Conservation (phyloP, 2,888 invertebrate species). For the Phania funesta region DNA sequence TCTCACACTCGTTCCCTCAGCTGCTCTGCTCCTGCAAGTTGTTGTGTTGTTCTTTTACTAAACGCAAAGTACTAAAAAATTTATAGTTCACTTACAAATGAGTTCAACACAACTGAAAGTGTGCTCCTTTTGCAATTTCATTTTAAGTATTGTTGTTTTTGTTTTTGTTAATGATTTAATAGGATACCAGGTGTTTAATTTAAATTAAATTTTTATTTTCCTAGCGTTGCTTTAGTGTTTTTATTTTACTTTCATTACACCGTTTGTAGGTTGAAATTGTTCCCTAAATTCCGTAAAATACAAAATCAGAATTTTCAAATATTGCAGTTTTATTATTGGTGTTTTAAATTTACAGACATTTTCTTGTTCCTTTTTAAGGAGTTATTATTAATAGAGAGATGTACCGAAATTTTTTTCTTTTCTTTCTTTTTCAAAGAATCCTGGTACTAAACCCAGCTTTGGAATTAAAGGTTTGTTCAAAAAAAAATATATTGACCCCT, state of each 20-base stretch:
- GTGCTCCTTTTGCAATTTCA: background rate
- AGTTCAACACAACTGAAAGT: background rate
- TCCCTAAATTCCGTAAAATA: no score
- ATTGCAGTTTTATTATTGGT: no score
- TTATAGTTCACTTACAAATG: background rate
- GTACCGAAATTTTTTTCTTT: no score
- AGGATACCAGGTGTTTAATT: conserved; percentile 27
- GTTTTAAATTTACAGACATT: no score
- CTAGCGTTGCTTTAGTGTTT: background rate
- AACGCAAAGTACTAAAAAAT: background rate
- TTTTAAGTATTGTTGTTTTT: background rate
- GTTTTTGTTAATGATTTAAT: conserved; percentile 23
- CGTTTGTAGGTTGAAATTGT: background rate
- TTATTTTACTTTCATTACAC: background rate
- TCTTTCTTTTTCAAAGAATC: no score
- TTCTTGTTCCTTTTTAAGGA: no score
- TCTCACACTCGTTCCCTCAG: background rate
- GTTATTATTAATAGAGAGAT: no score
- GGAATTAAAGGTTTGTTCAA: no score
- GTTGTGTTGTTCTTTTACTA: background rate
- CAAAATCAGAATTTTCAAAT: no score
- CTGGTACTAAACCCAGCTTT: no score
- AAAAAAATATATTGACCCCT: no score
- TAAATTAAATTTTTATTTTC: conserved; percentile 11
- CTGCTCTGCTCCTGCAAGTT: background rate